Percentiles rank a stretch among this genome's conserved stretches.
Evolutionary conservation across 2,113 vertebrate genomes (phyloP).

Genomic region (Platycercus adscitus): DNA sequence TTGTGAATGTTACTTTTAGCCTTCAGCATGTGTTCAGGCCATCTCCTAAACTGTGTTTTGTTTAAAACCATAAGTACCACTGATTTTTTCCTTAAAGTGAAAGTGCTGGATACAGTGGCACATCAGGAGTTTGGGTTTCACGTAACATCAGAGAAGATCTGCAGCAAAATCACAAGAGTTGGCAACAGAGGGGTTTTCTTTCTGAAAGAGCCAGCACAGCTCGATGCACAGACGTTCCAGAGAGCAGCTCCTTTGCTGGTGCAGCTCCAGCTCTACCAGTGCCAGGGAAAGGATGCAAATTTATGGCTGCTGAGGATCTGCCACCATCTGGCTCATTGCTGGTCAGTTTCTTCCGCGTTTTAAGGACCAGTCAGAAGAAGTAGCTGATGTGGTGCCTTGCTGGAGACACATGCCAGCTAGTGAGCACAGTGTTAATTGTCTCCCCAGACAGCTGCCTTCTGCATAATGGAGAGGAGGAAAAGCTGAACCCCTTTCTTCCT

Average conservation of each 20-base stretch:
- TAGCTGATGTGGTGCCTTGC: neutral
- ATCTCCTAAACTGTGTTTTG: neutral
- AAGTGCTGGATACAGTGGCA: neutral
- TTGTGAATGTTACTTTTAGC: neutral
- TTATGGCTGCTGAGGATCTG: neutral
- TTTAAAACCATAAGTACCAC: neutral
- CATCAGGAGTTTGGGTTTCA: neutral
- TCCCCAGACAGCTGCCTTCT: neutral
- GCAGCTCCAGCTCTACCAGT: neutral
- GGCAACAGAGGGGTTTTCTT: neutral
- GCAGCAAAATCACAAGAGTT: neutral
- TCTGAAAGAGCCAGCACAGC: neutral
- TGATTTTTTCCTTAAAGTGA: neutral
- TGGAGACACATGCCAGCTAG: neutral
- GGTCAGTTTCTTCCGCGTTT: neutral
- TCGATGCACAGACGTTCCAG: neutral
- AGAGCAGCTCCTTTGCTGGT: neutral
- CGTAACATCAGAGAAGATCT: neutral
- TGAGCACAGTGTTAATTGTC: rapidly evolving
- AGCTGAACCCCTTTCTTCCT: neutral
- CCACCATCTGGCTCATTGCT: neutral
- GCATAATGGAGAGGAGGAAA: neutral
- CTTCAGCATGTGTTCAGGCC: neutral
- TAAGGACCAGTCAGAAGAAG: neutral
- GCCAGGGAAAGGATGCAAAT: neutral